phyloP scores from a whole-genome alignment of 2,113 vertebrate genomes.

The Ptilorrhoa leucosticta region DNA sequence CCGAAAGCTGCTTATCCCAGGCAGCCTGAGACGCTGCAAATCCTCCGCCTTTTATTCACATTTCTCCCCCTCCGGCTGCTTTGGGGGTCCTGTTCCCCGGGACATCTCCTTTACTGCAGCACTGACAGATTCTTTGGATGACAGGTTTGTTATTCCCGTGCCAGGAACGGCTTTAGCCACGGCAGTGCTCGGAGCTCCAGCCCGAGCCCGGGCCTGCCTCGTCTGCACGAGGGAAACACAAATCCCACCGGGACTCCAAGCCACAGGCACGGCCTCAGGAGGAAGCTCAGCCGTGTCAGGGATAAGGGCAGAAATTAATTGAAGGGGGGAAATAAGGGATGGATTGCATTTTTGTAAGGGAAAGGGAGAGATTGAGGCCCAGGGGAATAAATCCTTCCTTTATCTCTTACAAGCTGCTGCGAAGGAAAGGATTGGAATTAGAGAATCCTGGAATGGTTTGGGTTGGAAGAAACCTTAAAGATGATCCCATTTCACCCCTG shows the following conservation, averaged over 20 bases:
- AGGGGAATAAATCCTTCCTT: not conserved
- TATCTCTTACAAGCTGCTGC: not conserved
- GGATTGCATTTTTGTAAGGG: not conserved
- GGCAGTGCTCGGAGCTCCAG: not conserved
- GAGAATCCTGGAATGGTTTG: not conserved
- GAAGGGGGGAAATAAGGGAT: not conserved
- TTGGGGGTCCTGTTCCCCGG: not conserved
- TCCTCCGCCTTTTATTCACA: not conserved
- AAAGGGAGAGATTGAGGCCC: not conserved
- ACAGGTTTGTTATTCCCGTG: rapidly evolving
- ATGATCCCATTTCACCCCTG: not conserved
- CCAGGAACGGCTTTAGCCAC: not conserved
- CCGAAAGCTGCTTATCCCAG: not conserved
- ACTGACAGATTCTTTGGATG: not conserved
- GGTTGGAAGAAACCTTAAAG: not conserved
- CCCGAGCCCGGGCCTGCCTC: rapidly evolving
- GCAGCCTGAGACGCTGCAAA: not conserved
- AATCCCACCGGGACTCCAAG: not conserved
- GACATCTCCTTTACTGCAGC: not conserved
- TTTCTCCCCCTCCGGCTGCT: not conserved
- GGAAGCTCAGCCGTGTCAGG: not conserved
- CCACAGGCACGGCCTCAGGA: not conserved
- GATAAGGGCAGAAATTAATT: not conserved
- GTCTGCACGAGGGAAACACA: not conserved
- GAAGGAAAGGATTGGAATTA: not conserved